A percentile compares a stretch with the other conserved stretches of the same genome.
Evolutionary conservation across 1,140 invertebrate species (phyloP).

Genomic region (Plutomurus gul): DNA sequence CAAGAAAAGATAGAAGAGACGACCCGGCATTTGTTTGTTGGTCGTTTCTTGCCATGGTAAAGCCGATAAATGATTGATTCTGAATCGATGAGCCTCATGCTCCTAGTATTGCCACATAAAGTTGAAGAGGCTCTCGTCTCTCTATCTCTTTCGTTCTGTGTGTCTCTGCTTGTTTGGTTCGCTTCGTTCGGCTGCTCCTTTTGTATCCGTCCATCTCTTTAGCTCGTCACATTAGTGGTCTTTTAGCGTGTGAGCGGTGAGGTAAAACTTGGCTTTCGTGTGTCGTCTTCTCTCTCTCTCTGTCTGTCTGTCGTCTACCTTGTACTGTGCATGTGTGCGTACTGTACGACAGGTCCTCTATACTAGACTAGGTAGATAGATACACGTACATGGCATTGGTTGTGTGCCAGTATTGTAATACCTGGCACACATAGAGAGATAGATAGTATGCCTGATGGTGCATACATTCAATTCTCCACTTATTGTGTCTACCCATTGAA

Average conservation of each 20-base stretch:
- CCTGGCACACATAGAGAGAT: no score
- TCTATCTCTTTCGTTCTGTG: no score
- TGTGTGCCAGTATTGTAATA: background rate
- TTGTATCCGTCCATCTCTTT: background rate
- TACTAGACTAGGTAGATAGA: background rate
- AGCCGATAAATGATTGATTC: constrained; percentile 54
- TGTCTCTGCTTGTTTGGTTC: background rate
- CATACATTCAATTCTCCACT: background rate
- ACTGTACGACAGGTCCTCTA: background rate
- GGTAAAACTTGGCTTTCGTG: background rate
- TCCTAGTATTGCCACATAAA: background rate
- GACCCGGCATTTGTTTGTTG: constrained; percentile 49
- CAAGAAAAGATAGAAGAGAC: no score
- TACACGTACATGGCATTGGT: background rate
- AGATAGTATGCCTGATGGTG: no score
- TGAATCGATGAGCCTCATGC: constrained; percentile 48
- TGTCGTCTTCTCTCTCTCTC: background rate
- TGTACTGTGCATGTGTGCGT: background rate
- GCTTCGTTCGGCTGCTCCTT: background rate
- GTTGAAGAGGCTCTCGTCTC: constrained; percentile 1
- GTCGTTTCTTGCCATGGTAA: constrained; percentile 48
- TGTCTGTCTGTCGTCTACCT: background rate
- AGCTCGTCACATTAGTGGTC: constrained; percentile 33
- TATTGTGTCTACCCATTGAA: background rate
- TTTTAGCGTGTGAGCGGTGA: constrained; percentile 32